These are phyloP conservation scores for Notospermus geniculatus DNA, from an alignment of 1,140 invertebrate genomes.

Conservation along the genomic window DNA sequence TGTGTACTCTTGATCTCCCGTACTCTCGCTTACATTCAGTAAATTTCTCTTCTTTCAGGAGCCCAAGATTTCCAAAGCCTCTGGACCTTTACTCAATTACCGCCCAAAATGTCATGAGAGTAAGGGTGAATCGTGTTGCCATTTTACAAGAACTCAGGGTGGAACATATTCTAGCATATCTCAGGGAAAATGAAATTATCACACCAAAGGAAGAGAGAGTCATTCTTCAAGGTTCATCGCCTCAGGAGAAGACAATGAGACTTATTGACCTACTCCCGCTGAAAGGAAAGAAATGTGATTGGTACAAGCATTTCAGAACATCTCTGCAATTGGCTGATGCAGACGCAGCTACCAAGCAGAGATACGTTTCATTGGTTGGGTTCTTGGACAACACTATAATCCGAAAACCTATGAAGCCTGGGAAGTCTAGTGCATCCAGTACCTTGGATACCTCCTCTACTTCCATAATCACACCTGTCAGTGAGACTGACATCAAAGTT, in stretches of 20 bases:
- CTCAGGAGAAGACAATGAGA: constrained; percentile 41
- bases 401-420: constrained; percentile 24
- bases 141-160: constrained; percentile 47
- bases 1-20: too few relatives aligned
- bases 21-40: too few relatives aligned
- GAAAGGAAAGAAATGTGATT: constrained; percentile 37
- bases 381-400: constrained; percentile 53
- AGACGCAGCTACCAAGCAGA: constrained; percentile 31
- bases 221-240: constrained; percentile 36
- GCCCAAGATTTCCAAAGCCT: constrained; percentile 2
- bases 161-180: constrained; percentile 39
- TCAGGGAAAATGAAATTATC: constrained; percentile 34
- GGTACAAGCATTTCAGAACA: constrained; percentile 38
- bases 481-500: constrained; percentile 18
- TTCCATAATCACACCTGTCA: constrained; percentile 24
- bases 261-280: constrained; percentile 45
- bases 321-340: constrained; percentile 37
- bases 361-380: constrained; percentile 45
- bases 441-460: constrained; percentile 5
- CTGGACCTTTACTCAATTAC: neutral
- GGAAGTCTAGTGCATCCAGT: neutral
- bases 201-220: constrained; percentile 34
- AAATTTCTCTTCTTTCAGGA: neutral
- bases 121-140: constrained; percentile 50
- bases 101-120: constrained; percentile 45